Conservation (phyloP, 2,797 vertebrate genomes). For the Octomys mimax region DNA sequence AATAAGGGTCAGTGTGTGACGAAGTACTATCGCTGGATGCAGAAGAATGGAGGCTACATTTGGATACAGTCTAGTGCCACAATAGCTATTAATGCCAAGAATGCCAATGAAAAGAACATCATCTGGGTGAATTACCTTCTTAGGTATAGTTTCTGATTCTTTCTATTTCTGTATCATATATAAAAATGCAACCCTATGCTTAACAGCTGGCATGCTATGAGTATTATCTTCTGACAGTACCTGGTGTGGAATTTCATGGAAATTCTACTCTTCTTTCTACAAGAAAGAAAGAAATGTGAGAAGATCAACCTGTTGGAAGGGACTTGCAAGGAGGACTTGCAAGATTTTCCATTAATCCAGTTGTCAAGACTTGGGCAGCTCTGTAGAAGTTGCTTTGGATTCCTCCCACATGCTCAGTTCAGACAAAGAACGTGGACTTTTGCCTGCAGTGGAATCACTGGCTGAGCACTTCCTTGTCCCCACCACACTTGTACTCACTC, state of each 20-base stretch:
- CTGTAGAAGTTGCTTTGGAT: conserved; percentile 41
- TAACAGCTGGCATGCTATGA: conserved; percentile 8
- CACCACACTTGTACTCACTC: neutral
- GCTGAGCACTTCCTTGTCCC: neutral
- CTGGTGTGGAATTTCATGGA: conserved; percentile 14
- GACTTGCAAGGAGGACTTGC: neutral
- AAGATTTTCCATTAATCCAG: conserved; percentile 25
- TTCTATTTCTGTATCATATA: conserved; percentile 63
- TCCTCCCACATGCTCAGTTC: neutral
- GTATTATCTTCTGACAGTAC: conserved; percentile 34
- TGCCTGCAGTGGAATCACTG: neutral
- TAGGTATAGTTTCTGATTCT: conserved; percentile 89
- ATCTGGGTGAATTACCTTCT: conserved; percentile 99
- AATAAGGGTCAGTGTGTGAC: conserved; percentile 99
- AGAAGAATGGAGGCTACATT: conserved; percentile 98
- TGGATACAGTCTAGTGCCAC: conserved; percentile 99
- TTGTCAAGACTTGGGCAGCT: conserved; percentile 4
- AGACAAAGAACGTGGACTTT: neutral
- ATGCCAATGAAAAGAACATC: conserved; percentile 97
- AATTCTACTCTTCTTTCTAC: conserved; percentile 33
- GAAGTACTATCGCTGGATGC: conserved; percentile 99
- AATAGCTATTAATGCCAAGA: conserved; percentile 99
- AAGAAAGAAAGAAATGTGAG: conserved; percentile 44
- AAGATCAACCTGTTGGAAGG: conserved; percentile 22
- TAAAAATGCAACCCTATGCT: neutral